Evolutionary conservation across 2,113 vertebrate genomes (phyloP).

Genomic region (Salvator merianae): DNA sequence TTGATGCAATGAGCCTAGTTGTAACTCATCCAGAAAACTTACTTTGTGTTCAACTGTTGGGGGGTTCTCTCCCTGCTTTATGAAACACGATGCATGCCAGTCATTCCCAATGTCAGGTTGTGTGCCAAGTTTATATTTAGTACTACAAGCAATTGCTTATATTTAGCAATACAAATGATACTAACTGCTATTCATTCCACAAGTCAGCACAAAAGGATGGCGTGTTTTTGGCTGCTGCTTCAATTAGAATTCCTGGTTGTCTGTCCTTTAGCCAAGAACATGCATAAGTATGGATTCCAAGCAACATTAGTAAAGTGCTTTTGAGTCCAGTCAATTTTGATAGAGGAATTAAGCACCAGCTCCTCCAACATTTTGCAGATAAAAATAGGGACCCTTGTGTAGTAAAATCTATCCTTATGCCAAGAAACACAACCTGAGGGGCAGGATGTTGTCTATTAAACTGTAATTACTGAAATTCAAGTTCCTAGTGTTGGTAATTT

Average conservation of each 20-base stretch:
- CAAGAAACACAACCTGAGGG: background rate
- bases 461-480: background rate
- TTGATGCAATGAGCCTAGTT: conserved; percentile 64
- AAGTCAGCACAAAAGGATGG: conserved; percentile 57
- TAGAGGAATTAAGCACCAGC: background rate
- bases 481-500: background rate
- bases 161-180: conserved; percentile 27
- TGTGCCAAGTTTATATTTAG: conserved; percentile 73
- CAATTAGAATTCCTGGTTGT: conserved; percentile 59
- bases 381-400: background rate
- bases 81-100: conserved; percentile 67
- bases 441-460: background rate
- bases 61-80: conserved; percentile 50
- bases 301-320: background rate
- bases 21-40: conserved; percentile 56
- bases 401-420: background rate
- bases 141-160: conserved; percentile 50
- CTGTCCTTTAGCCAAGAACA: conserved; percentile 39
- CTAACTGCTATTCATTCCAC: conserved; percentile 67
- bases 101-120: conserved; percentile 58
- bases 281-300: conserved; percentile 33
- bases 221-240: conserved; percentile 43
- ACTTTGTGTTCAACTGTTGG: conserved; percentile 45
- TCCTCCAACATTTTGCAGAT: background rate
- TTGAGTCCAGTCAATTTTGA: background rate